Percentiles rank a stretch among this genome's conserved stretches.
phyloP scores from a whole-genome alignment of 2,797 vertebrate species.

The Micrastur ruficollis region DNA sequence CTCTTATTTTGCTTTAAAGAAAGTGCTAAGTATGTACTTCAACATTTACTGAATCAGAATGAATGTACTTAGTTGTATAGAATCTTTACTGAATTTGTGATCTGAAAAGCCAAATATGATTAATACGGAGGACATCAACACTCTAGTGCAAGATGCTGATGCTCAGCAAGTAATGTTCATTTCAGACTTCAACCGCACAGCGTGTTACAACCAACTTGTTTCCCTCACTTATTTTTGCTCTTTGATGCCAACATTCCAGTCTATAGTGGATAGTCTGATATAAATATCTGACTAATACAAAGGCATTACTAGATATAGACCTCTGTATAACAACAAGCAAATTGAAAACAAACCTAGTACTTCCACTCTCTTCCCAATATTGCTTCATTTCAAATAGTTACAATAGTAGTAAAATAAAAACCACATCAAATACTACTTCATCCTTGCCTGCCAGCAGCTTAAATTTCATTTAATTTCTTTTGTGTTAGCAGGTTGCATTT shows the following conservation, averaged over 20 bases:
- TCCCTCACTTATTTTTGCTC: neutral
- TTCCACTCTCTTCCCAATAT: neutral
- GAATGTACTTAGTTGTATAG: neutral
- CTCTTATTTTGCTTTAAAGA: neutral
- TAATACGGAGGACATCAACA: neutral
- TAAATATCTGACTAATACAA: neutral
- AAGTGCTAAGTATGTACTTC: neutral
- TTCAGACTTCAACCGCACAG: neutral
- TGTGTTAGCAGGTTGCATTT: neutral
- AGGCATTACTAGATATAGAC: neutral
- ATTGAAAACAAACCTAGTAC: neutral
- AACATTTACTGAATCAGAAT: neutral
- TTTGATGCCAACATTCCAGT: neutral
- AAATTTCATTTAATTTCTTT: slow-evolving; percentile 45
- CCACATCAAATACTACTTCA: slow-evolving; percentile 29
- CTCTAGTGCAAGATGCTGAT: neutral
- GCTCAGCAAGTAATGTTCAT: neutral
- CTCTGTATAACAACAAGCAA: neutral
- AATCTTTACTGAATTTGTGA: neutral
- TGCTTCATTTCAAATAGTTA: slow-evolving; percentile 4
- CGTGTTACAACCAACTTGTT: neutral
- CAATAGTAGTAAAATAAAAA: neutral
- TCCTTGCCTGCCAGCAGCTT: slow-evolving; percentile 1
- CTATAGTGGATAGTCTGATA: neutral
- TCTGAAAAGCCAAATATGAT: neutral